Evolutionary conservation across 2,888 invertebrate species (phyloP), one percentile per base, ranked within the genome.

Genomic region (Muscina levida): DNA sequence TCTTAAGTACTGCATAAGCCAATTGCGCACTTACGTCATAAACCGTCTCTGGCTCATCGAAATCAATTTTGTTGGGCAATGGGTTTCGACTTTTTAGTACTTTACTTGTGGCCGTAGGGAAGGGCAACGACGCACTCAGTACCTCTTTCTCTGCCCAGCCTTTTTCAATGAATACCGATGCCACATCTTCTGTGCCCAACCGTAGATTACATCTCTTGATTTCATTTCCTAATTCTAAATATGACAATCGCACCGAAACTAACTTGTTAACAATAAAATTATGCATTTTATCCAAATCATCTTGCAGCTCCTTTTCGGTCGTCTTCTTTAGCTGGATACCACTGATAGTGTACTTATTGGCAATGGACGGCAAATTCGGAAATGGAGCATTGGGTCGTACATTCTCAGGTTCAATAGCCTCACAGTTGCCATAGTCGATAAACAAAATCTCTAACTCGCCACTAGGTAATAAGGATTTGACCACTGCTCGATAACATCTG

Each of bases 341-440:
- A 56, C 91, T 84, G 22, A 97, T 91, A 11, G 91, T 85, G 83
- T 94, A 94, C 85, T 91, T 93, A 57, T 92, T 92, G 0, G 94
- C 93, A 87, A 95, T 93, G 13, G 93, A 92, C 0, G 95, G 95
- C 73, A 95, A 91, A 66, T 95, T 91, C 0, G 93, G 91, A 57
- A 94, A 92, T 4, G 93, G 92, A 1, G 94, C 91, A 83, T 92
- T 92, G 82, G 93, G 93, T 19, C 94, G 91, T 67, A 97, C 85
- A 70, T 93, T 92, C 0, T 90, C 87, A 13, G 92, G 90, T 0
- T 91, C 84, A 75, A 95, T 93, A 0, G 89, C 87, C 88, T 97
- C 97, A 48, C 93, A 91, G 86, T 96, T 97, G 0, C 97, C 97
- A 86, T 95, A 97, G 90, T 97, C 97, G 0, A 97, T 92, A 89